Conservation (phyloP, 1,140 invertebrate genomes). For the Caenorhabditis elegans region DNA sequence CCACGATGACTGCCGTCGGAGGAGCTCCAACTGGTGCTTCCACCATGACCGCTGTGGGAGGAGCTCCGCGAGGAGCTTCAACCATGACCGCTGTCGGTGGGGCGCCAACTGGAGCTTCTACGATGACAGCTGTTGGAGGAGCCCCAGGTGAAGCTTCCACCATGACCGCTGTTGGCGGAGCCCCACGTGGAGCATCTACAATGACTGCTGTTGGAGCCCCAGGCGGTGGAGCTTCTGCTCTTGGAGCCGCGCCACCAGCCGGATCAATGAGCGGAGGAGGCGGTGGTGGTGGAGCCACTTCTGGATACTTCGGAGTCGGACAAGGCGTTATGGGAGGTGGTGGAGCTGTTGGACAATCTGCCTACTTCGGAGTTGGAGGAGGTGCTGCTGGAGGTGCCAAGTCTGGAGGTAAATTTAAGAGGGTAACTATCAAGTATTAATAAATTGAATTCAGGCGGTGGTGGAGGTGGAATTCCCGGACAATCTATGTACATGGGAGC, state of each 20-base stretch:
- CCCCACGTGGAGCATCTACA: too few species aligned
- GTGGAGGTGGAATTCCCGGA: not conserved
- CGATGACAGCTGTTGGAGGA: too few species aligned
- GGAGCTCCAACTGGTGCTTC: too few species aligned
- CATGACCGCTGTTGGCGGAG: too few species aligned
- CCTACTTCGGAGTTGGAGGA: slow-evolving; percentile 6
- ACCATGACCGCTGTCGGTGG: too few species aligned
- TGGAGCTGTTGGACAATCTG: not conserved
- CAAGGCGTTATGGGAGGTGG: slow-evolving; percentile 1
- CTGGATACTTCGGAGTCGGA: not conserved
- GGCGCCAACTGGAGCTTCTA: too few species aligned
- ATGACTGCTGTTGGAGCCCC: too few species aligned
- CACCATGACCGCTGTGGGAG: too few species aligned
- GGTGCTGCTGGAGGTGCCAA: not conserved
- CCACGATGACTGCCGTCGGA: too few species aligned
- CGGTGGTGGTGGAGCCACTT: not conserved
- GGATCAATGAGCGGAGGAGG: not conserved
- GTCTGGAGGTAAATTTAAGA: not conserved
- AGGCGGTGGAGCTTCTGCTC: not conserved
- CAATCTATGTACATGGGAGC: slow-evolving; percentile 17
- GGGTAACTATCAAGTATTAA: not conserved
- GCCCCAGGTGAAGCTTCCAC: too few species aligned
- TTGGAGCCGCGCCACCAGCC: not conserved
- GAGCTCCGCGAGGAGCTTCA: too few species aligned
- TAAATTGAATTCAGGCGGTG: not conserved